Evolutionary conservation across 2,113 vertebrate species (phyloP), one percentile per base, ranked within the genome.

Genomic region (Callaeas wilsoni): DNA sequence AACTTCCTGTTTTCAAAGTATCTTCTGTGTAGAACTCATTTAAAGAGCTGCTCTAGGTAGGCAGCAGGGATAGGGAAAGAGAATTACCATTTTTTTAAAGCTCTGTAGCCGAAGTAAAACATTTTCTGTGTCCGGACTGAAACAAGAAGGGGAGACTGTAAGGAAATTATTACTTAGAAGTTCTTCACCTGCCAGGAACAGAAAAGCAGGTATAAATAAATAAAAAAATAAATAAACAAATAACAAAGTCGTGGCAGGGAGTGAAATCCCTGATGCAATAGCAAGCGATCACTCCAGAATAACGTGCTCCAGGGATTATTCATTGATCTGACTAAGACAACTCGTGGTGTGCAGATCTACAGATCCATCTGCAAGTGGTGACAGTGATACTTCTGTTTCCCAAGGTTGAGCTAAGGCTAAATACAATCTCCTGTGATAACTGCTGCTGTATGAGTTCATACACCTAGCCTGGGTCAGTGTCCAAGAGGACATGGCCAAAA

Each of bases 341-440:
- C 65, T 91, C 6, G 4, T 73, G 84, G 74, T 79, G 73, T 60
- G n/a, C 37, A 79, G 49, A 96, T 94, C 69, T 89, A 57, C 65
- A 87, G 93, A 96, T 73, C 74, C 78, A 91, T 76, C 84, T 87
- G 65, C 35, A 77, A 91, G 76, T 82, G 81, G 87, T 79, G 93
- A 93, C 91, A 94, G 50, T 0, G 18, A 85, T 76, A 60, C 49
- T 69, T 93, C 84, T 86, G 32, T 76, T 94, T 93, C 50, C 42
- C 87, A 95, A 94, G 86, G 89, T 80, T 89, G 74, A 93, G 53
- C 81, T 76, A 76, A 55, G 78, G 77, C 62, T 50, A 73, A 71
- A 62, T 14, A 49, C 29, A 67, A 67, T 81, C 63, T 75, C 52
- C 41, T 52, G 3, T 26, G 88, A 23, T 84, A 83, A 91, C 6